Evolutionary conservation across 2,113 vertebrate genomes (phyloP), one percentile per base, ranked within the genome.

Genomic region (Athene cunicularia): DNA sequence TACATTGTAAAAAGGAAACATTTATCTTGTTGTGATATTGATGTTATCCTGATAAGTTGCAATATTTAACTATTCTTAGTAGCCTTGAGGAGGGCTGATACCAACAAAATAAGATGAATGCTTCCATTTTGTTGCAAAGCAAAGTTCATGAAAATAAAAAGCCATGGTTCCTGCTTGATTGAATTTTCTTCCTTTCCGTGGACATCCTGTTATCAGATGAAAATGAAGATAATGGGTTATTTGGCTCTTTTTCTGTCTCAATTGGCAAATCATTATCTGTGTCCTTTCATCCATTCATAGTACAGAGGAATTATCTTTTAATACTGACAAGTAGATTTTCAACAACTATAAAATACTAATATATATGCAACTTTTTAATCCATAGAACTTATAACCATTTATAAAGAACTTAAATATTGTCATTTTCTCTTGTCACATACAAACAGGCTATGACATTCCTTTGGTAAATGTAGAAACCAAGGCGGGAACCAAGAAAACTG

Each of bases 91-190:
- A 80, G 13, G 19, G 26, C 24, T 59, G 70, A 87, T 90, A 79
- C 23, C 24, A 93, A 68, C 35, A 86, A 93, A 88, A 74, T 41
- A 89, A 94, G 56, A 94, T 41, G n/a, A 91, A 83, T 71, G 10
- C 50, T 81, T 91, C 72, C 41, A 71, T 94, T 95, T 80, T 86
- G 21, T 88, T 96, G 80, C 72, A 81, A 94, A 96, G 26, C 9
- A 89, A 91, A 92, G 47, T 89, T 93, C 56, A 80, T 77, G 50
- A 94, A 94, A 95, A 95, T 67, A 77, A 71, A 83, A 76, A 33
- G 9, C 68, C 45, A 71, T 14, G 15, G 13, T 66, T 28, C 11
- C 18, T 35, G 30, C 33, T 73, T 76, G 82, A 75, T 80, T 80
- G 24, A 28, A 76, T 75, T 88, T 95, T 93, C 58, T 90, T 90